These are phyloP conservation scores for Xanthia togata DNA, from an alignment of 2,888 invertebrate genomes.

Conservation along the genomic window DNA sequence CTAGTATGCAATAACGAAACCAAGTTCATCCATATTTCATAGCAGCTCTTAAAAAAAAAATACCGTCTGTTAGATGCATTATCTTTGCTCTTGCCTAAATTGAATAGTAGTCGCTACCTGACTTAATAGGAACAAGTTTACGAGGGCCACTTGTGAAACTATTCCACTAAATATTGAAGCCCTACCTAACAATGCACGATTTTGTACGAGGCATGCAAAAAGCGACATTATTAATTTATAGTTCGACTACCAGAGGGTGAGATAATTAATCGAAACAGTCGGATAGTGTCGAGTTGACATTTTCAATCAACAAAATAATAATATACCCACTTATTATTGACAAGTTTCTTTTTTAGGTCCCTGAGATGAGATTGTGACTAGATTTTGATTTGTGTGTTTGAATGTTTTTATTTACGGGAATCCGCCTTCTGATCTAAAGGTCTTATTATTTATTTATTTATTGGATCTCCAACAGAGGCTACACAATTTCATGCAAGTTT, in stretches of 20 bases:
- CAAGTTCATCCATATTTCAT: conserved; percentile 51
- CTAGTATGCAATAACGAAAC: conserved; percentile 22
- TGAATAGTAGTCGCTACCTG: conserved; percentile 64
- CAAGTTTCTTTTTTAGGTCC: not conserved
- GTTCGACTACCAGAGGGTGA: conserved; percentile 67
- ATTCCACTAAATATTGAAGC: conserved; percentile 82
- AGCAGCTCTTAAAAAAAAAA: conserved; percentile 21
- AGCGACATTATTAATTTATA: conserved; percentile 81
- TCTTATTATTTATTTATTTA: too few species aligned
- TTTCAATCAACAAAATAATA: too few species aligned
- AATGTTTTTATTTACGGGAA: not conserved
- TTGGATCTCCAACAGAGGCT: too few species aligned
- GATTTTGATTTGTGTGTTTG: not conserved
- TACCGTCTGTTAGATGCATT: conserved; percentile 35
- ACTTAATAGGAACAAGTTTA: conserved; percentile 71
- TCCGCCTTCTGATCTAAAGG: not conserved
- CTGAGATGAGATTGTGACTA: not conserved
- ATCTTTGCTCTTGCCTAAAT: conserved; percentile 60
- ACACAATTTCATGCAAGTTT: too few species aligned
- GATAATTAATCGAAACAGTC: conserved; percentile 51
- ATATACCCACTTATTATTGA: too few species aligned
- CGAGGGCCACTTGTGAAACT: conserved; percentile 79
- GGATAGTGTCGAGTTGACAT: conserved; percentile 31
- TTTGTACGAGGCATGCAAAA: conserved; percentile 78
- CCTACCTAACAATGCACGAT: conserved; percentile 76